Evolutionary conservation across 2,113 vertebrate genomes (phyloP).

Genomic region (Tachycineta bicolor): DNA sequence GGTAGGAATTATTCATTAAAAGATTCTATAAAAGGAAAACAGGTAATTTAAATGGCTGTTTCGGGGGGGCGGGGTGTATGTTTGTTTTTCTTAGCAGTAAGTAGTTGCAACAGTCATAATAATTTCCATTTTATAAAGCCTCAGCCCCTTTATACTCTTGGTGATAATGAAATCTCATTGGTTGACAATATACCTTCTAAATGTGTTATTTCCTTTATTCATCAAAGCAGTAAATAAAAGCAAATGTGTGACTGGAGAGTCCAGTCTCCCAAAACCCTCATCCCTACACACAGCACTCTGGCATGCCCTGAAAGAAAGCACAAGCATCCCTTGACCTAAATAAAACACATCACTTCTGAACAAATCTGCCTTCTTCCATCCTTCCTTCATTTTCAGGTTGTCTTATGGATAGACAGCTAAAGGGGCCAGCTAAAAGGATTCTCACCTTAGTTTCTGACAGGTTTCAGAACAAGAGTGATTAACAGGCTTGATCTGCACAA

Average conservation of each 20-base stretch:
- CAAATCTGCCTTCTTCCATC: neutral
- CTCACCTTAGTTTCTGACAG: constrained; percentile 18
- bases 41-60: neutral
- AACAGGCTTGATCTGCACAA: constrained; percentile 6
- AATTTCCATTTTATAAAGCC: neutral
- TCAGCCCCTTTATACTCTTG: neutral
- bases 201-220: neutral
- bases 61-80: neutral
- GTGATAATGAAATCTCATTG: neutral
- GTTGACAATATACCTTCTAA: neutral
- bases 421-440: neutral
- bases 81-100: neutral
- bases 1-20: neutral
- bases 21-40: neutral
- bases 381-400: neutral
- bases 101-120: neutral
- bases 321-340: neutral
- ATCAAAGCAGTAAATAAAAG: constrained; percentile 14
- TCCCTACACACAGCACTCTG: neutral
- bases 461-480: constrained; percentile 14
- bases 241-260: neutral
- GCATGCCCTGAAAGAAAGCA: neutral
- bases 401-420: neutral
- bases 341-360: neutral
- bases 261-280: neutral